A percentile compares a stretch with the other conserved stretches of the same genome.
phyloP scores from a whole-genome alignment of 1,140 invertebrate genomes.

The Hesperophylax magnus region DNA sequence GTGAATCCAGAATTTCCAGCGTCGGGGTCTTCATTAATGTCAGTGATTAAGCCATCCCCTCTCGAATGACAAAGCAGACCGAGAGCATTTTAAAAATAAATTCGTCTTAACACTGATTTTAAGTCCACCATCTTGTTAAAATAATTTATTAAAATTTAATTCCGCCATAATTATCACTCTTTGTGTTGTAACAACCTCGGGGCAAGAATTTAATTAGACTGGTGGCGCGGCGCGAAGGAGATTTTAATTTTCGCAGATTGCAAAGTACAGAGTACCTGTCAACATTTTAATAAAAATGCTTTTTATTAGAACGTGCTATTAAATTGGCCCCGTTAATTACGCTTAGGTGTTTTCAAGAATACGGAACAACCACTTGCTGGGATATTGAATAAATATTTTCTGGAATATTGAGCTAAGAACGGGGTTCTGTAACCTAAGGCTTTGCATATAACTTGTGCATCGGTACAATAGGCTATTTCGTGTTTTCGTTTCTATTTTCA shows the following conservation, averaged over 20 bases:
- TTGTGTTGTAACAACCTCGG: constrained; percentile 21
- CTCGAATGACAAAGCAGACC: constrained; percentile 3
- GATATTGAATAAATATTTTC: too few species aligned
- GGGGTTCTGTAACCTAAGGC: not conserved
- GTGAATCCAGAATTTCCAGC: too few species aligned
- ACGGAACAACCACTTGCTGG: too few species aligned
- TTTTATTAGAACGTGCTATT: constrained; percentile 26
- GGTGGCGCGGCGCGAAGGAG: not conserved
- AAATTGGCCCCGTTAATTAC: constrained; percentile 37
- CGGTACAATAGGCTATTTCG: too few species aligned
- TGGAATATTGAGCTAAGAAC: not conserved
- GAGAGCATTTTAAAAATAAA: not conserved
- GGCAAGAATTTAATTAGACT: constrained; percentile 32
- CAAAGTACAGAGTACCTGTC: constrained; percentile 20
- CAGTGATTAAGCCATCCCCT: not conserved
- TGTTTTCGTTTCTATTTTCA: too few species aligned
- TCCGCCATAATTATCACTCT: constrained; percentile 26
- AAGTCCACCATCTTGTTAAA: constrained; percentile 16
- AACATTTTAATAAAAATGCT: constrained; percentile 35
- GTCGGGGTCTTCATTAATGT: not conserved
- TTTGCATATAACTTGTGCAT: not conserved
- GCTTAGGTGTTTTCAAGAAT: constrained; percentile 8
- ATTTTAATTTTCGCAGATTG: constrained; percentile 35
- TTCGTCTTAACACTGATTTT: constrained; percentile 5
- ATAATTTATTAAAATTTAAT: constrained; percentile 38